Conservation (phyloP, 1,140 invertebrate species). For the Achroia grisella region DNA sequence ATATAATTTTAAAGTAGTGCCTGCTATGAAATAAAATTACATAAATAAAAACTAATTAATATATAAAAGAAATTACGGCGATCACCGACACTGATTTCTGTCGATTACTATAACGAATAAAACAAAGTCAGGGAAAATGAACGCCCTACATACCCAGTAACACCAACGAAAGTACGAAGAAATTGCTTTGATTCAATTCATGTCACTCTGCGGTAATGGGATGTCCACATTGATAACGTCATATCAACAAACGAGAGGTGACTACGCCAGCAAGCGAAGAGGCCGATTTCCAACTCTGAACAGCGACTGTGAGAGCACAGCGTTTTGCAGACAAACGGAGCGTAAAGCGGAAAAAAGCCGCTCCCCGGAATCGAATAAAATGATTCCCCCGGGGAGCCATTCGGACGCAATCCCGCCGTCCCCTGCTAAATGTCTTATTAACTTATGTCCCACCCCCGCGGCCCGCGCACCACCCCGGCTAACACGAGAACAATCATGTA, state of each 20-base stretch:
- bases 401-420: conserved; percentile 70
- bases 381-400: conserved; percentile 74
- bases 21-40: no score
- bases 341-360: conserved; percentile 68
- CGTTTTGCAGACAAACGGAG: conserved; percentile 52
- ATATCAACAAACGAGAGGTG: conserved; percentile 31
- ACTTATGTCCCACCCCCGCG: conserved; percentile 54
- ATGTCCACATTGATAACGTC: conserved; percentile 35
- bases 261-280: conserved; percentile 19
- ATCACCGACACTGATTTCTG: no score
- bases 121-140: no score
- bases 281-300: conserved; percentile 7
- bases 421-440: conserved; percentile 72
- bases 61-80: no score
- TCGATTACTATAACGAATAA: no score
- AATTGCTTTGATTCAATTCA: conserved; percentile 16
- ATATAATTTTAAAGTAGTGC: no score
- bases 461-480: conserved; percentile 23
- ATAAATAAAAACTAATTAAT: no score
- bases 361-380: conserved; percentile 73
- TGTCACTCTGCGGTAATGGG: conserved; percentile 20
- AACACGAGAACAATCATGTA: conserved; percentile 71
- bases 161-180: conserved; percentile 5
- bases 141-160: conserved; percentile 24
- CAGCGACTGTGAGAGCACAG: conserved; percentile 46